Percentiles rank a stretch among this genome's conserved stretches.
phyloP scores from a whole-genome alignment of 2,888 invertebrate species.

The Netelia virgata region DNA sequence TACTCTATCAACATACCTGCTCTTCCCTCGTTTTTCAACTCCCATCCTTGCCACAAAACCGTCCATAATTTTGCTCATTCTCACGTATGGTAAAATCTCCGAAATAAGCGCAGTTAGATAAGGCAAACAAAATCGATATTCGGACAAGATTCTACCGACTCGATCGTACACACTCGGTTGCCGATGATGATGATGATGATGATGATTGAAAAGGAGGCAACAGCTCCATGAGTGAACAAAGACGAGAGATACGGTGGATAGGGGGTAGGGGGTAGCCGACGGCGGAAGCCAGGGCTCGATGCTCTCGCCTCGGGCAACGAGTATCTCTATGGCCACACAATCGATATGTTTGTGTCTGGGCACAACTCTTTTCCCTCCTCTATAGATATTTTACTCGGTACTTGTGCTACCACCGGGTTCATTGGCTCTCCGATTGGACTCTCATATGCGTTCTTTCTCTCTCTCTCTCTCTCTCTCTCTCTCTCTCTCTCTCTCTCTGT shows the following conservation, averaged over 20 bases:
- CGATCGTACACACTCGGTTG: no score
- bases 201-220: no score
- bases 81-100: no score
- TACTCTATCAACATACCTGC: neutral
- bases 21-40: neutral
- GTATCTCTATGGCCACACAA: conserved; percentile 51
- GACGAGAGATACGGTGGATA: no score
- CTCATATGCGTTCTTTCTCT: conserved; percentile 26
- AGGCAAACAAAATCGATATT: no score
- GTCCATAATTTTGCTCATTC: no score
- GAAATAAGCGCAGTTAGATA: no score
- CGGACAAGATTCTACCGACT: no score
- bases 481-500: conserved; percentile 20
- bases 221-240: no score
- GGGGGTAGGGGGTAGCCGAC: no score
- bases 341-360: conserved; percentile 67
- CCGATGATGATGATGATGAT: no score
- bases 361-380: conserved; percentile 53
- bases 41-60: no score
- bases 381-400: conserved; percentile 2
- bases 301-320: neutral
- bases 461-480: conserved; percentile 29
- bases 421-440: conserved; percentile 51
- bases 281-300: conserved; percentile 20
- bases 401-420: conserved; percentile 43